Base-by-base conservation (phyloP, 2,797 vertebrate genomes). In the Psittacula derbiana region DNA sequence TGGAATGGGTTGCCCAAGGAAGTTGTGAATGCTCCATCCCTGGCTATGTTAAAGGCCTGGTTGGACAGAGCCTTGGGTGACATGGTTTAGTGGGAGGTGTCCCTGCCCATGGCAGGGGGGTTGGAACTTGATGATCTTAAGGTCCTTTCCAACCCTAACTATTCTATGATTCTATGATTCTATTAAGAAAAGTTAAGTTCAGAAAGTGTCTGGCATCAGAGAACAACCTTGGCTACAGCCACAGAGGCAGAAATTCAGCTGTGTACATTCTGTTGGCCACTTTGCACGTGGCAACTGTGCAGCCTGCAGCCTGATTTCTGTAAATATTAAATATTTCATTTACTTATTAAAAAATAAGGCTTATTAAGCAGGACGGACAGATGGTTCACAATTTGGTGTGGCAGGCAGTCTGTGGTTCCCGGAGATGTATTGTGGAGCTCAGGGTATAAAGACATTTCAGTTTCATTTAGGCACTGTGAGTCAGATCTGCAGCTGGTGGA, bases 271-370 rank as follows among this genome's bases (percentile, higher is more conserved):
- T 41, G 46, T 65, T 86, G 70, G 52, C 86, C 38, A 43, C 85
- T 93, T 81, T 46, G 50, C 27, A 28, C 53, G 75, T 67, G 53
- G 57, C 58, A 55, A 41, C 70, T 58, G 50, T 1, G 3, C 78
- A 76, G 65, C 60, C 61, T 79, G 47, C 57, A 79, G 70, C 52
- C 71, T 31, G 40, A 46, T 41, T 85, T 85, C 76, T 71, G 74
- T 85, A 90, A 79, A 92, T 46, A 88, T 80, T 89, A 76, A 95
- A 93, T 89, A 92, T 94, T 93, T 94, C 13, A 75, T 79, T 92
- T 90, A 73, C 82, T 73, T 92, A 85, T 71, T 87, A 93, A 96
- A 94, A 62, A 90, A 60, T 85, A 89, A 89, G 46, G 50, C 69
- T 93, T 91, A 91, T 86, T 91, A 93, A 93, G 71, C n/a, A 64